Evolutionary conservation across 2,113 vertebrate species (phyloP).

Genomic region (Tachuris rubrigastra): DNA sequence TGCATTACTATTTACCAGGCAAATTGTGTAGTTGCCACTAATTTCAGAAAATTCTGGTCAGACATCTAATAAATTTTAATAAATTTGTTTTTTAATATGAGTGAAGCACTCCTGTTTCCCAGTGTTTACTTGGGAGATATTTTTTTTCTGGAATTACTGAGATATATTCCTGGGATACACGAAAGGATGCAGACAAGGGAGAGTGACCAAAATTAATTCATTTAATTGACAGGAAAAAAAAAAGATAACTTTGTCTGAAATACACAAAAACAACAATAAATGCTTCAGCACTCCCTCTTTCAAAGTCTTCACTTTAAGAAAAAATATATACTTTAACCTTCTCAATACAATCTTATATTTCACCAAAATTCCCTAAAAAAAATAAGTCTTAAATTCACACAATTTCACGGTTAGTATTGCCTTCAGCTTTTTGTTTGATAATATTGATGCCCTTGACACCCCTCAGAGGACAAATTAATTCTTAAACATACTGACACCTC

Average conservation of each 20-base stretch:
- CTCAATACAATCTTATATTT: neutral
- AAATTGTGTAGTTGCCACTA: neutral
- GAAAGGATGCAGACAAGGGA: neutral
- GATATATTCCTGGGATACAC: neutral
- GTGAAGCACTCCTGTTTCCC: neutral
- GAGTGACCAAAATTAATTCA: neutral
- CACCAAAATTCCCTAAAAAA: neutral
- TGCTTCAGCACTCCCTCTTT: neutral
- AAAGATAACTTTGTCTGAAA: neutral
- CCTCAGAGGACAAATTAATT: neutral
- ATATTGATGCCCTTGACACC: neutral
- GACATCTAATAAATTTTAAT: neutral
- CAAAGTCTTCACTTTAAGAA: neutral
- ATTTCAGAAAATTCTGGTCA: slow-evolving; percentile 19
- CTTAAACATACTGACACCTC: neutral
- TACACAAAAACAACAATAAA: neutral
- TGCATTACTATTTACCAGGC: neutral
- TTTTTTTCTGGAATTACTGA: neutral
- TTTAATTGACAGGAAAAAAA: neutral
- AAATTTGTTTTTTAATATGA: neutral
- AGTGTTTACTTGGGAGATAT: neutral
- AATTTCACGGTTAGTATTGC: neutral
- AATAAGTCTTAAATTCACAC: neutral
- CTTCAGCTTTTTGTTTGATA: neutral
- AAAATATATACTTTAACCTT: neutral